Conservation (phyloP, 2,797 vertebrate species). For the Chrosomus eos region DNA sequence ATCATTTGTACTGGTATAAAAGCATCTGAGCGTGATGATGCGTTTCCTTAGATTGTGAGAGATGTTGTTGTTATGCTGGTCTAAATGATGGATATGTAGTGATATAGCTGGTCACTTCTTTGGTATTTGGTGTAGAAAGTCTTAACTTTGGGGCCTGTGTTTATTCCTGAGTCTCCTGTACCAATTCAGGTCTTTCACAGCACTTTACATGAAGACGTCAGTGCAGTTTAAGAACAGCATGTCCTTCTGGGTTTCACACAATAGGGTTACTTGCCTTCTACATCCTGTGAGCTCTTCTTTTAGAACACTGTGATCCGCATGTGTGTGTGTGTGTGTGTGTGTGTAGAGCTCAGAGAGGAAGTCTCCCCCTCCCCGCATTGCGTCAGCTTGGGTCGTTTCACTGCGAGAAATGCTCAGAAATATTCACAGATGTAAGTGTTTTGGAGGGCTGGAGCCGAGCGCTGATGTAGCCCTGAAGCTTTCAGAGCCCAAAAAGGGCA, state of each 20-base stretch:
- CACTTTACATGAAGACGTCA: neutral
- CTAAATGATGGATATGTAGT: neutral
- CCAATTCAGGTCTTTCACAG: neutral
- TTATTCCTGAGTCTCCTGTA: neutral
- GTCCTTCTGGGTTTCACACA: slow-evolving; percentile 6
- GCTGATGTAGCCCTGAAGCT: slow-evolving; percentile 30
- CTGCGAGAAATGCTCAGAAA: slow-evolving; percentile 66
- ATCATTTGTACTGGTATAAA: too few species aligned
- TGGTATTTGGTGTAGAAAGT: neutral
- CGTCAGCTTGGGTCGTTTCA: slow-evolving; percentile 68
- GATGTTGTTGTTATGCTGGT: too few species aligned
- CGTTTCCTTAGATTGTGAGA: too few species aligned
- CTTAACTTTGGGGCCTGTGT: neutral
- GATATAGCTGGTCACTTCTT: neutral
- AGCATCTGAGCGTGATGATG: too few species aligned
- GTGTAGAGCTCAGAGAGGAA: slow-evolving; percentile 55
- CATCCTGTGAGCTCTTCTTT: slow-evolving; percentile 59
- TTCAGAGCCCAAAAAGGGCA: slow-evolving; percentile 79
- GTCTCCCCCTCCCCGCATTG: slow-evolving; percentile 62
- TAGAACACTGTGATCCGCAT: slow-evolving; percentile 48
- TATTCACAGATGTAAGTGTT: slow-evolving; percentile 68
- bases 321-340: too few species aligned
- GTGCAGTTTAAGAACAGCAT: neutral
- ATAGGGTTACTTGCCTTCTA: slow-evolving; percentile 25
- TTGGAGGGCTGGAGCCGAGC: slow-evolving; percentile 42